A percentile compares a stretch with the other conserved stretches of the same genome.
Evolutionary conservation across 2,797 vertebrate species (phyloP).

Genomic region (Limnodromus scolopaceus): DNA sequence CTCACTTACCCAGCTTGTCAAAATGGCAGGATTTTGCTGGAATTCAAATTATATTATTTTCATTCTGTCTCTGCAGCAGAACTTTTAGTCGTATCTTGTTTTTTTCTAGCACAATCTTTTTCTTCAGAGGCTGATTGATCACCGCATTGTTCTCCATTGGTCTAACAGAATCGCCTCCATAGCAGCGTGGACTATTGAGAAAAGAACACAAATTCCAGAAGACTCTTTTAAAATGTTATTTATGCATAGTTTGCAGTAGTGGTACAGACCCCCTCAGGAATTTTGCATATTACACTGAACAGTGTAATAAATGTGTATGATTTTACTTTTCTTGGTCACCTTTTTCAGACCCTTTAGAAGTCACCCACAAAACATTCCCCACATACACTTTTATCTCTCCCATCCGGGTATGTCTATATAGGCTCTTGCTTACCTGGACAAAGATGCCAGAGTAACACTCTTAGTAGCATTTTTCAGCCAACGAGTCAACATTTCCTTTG

Average conservation of each 20-base stretch:
- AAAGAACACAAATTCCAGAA: neutral
- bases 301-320: neutral
- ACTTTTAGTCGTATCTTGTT: neutral
- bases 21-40: neutral
- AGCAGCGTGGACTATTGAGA: neutral
- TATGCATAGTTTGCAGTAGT: neutral
- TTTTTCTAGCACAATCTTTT: neutral
- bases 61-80: neutral
- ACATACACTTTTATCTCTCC: neutral
- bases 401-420: neutral
- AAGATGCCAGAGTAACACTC: neutral
- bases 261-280: neutral
- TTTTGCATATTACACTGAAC: neutral
- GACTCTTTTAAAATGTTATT: neutral
- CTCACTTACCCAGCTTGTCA: neutral
- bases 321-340: neutral
- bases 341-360: neutral
- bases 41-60: neutral
- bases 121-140: neutral
- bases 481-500: neutral
- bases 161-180: neutral
- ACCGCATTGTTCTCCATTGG: neutral
- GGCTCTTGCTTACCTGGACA: neutral
- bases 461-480: neutral
- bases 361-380: neutral